Evolutionary conservation across 2,113 vertebrate genomes (phyloP).

Genomic region (Nipponia nippon): DNA sequence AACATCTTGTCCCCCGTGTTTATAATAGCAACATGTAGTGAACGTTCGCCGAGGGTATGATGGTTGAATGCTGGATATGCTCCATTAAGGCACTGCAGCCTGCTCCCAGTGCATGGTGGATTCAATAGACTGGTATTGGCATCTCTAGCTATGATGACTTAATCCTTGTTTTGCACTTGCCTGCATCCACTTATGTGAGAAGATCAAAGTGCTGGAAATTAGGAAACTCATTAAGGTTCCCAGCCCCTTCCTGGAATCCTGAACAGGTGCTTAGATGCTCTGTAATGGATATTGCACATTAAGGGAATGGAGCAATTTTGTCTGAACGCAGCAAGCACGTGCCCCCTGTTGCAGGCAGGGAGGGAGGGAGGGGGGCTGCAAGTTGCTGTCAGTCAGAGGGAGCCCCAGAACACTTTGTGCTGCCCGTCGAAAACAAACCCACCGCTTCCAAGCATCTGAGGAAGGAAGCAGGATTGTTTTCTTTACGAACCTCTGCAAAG

Average conservation of each 20-base stretch:
- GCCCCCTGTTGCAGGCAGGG: background rate
- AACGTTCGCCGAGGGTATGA: fast-evolving
- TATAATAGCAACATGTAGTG: background rate
- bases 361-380: background rate
- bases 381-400: background rate
- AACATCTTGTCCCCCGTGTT: background rate
- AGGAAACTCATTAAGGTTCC: background rate
- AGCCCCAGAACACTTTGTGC: background rate
- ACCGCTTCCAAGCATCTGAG: background rate
- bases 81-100: background rate
- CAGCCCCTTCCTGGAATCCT: background rate
- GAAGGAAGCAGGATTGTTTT: background rate
- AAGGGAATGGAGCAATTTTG: background rate
- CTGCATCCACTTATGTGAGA: background rate
- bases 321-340: background rate
- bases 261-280: background rate
- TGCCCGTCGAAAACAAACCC: background rate
- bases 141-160: background rate
- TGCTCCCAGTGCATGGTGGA: background rate
- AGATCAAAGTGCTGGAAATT: background rate
- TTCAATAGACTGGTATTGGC: background rate
- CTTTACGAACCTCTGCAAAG: background rate
- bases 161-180: background rate
- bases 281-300: background rate
- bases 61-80: background rate